phyloP scores from a whole-genome alignment of 2,113 vertebrate genomes.

The Nothocercus julius region DNA sequence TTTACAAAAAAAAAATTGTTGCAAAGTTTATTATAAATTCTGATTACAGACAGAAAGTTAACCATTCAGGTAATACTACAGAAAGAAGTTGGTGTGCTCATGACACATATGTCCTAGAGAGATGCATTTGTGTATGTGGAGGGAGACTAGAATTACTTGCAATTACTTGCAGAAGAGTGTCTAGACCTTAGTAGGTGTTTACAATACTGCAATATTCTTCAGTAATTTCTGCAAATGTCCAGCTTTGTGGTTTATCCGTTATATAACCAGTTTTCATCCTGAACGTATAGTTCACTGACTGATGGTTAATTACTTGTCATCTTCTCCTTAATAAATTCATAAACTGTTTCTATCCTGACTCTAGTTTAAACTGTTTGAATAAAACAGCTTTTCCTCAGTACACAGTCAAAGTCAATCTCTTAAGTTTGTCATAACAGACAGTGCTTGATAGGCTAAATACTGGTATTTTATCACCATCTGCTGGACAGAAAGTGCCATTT shows the following conservation, averaged over 20 bases:
- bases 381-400: not conserved
- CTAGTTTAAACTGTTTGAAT: not conserved
- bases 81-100: not conserved
- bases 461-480: slow-evolving; percentile 61
- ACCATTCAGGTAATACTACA: not conserved
- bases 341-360: not conserved
- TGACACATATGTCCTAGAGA: not conserved
- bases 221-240: not conserved
- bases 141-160: not conserved
- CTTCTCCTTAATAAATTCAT: not conserved
- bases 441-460: not conserved
- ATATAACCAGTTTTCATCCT: not conserved
- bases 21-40: not conserved
- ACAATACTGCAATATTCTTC: too few relatives aligned
- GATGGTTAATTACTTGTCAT: not conserved
- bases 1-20: not conserved
- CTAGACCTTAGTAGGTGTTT: not conserved
- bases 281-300: not conserved
- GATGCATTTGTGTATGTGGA: rapidly evolving
- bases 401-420: not conserved
- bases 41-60: not conserved
- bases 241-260: not conserved
- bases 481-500: not conserved
- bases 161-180: not conserved
- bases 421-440: rapidly evolving